Base-by-base conservation (phyloP, 2,113 vertebrate genomes). In the Hippocampus zosterae region DNA sequence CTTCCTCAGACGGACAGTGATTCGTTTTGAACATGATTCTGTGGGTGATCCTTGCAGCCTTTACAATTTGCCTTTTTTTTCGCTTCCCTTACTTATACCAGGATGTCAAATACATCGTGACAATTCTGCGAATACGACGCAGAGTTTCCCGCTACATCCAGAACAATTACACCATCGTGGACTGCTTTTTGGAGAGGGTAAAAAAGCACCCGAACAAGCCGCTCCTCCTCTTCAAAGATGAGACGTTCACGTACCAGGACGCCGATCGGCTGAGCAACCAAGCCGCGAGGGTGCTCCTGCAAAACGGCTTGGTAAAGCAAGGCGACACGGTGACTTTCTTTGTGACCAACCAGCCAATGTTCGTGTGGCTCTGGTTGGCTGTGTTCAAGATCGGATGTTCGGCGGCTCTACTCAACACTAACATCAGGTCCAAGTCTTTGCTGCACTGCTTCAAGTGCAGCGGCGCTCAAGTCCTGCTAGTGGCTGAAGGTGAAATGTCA, bases 401-500 rank as follows among this genome's bases (percentile, higher is more conserved):
- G 1, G 86, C 83, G 4, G 87, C 92, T 9, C 79, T 93, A 0
- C 71, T 94, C 46, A 93, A 94, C 81, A 84, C 65, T 73, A 93
- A 92, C 78, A 88, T 93, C 70, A 80, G 92, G n/a, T 87, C 89
- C 60, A 90, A 79, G 65, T 90, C 90, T 1, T 83, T 94, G 68
- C 42, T 92, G 8, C 91, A 93, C 81, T 92, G 91, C 59, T 88
- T 94, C 62, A 76, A 69, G 21, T 81, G 90, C 78, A 88, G 89
- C 27, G 85, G 83, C 1, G 90, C 92, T 8, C 87, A 63, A 9
- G 81, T 87, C 33, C 86, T 93, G 21, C 68, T 94, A 1, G 88
- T 84, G 7, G n/a, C 33, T 59, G 21, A 23, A 68, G 33, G 67
- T 56, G 21, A 23, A 25, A 25, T 44, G 41, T 42, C 62, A 2